phyloP scores from a whole-genome alignment of 2,888 invertebrate species.

The Napeogenes sylphis region DNA sequence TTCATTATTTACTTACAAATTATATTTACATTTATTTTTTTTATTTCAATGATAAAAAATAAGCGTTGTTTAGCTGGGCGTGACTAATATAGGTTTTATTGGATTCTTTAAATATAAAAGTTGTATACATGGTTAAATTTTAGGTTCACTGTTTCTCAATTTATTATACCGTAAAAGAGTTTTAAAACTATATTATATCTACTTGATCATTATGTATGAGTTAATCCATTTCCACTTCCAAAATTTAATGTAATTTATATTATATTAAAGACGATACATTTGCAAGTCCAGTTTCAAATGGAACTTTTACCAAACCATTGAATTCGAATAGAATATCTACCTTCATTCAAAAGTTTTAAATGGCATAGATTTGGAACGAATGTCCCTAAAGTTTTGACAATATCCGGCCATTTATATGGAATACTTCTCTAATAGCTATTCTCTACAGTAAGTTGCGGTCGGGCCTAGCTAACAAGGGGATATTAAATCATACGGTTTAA shows the following conservation, averaged over 20 bases:
- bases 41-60: too few species aligned
- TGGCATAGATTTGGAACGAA: conserved; percentile 7
- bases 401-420: conserved; percentile 30
- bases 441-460: conserved; percentile 12
- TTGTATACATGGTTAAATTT: too few species aligned
- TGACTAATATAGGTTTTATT: too few species aligned
- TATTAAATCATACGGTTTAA: conserved; percentile 8
- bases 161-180: too few species aligned
- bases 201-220: too few species aligned
- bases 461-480: conserved; percentile 10
- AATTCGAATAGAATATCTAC: conserved; percentile 4
- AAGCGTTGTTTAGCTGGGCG: too few species aligned
- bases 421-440: conserved; percentile 24
- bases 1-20: too few species aligned
- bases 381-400: conserved; percentile 30
- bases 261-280: background rate
- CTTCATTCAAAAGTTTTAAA: conserved; percentile 5
- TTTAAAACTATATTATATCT: too few species aligned
- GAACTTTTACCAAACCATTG: conserved; percentile 6
- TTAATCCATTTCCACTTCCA: too few species aligned
- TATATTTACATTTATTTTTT: too few species aligned
- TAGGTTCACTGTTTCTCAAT: too few species aligned
- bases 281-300: background rate
- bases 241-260: background rate
- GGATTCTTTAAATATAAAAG: too few species aligned